Conservation (phyloP, 2,888 invertebrate species). For the Fragum sueziense region DNA sequence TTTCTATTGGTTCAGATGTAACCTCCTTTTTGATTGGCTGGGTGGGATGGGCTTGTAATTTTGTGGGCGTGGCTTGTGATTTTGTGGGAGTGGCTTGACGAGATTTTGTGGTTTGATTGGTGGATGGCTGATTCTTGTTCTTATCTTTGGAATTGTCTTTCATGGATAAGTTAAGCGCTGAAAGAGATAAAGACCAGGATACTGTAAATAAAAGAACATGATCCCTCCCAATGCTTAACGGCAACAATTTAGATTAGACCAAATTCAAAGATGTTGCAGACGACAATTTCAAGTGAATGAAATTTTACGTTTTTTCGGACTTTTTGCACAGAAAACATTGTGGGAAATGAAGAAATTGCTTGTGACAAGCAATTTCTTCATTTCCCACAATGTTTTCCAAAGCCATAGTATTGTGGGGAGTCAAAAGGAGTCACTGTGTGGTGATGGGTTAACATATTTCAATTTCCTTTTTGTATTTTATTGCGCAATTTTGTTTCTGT, state of each 20-base stretch:
- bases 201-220: background rate
- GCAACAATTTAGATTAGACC: no score
- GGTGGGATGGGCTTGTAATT: background rate
- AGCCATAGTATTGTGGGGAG: no score
- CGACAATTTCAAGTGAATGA: no score
- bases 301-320: no score
- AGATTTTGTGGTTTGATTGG: background rate
- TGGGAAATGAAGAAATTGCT: background rate
- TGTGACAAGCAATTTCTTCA: background rate
- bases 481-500: no score
- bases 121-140: background rate
- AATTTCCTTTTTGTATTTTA: no score
- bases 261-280: no score
- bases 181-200: no score
- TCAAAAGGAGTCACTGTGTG: no score
- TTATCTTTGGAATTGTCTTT: slow-evolving; percentile 41
- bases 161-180: slow-evolving; percentile 71
- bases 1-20: background rate
- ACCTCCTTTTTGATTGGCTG: slow-evolving; percentile 4
- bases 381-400: no score
- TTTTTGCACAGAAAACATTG: no score
- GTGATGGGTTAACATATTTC: no score
- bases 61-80: background rate
- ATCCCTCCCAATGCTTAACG: background rate
- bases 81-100: background rate